Conservation (phyloP, 2,888 invertebrate species). For the Atherix ibis region DNA sequence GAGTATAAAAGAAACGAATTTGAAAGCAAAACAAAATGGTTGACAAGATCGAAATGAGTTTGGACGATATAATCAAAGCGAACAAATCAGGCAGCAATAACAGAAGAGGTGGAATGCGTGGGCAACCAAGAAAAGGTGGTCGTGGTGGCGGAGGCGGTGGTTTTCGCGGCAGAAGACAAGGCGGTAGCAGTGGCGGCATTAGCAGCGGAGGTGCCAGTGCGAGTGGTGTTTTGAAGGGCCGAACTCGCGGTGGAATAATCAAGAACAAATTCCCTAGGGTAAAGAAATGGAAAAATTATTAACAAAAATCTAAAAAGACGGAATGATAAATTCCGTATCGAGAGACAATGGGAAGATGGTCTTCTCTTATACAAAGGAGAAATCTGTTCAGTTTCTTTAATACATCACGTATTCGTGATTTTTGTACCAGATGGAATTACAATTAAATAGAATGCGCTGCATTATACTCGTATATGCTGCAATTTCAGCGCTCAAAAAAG, state of each 20-base stretch:
- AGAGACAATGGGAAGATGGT: too few species aligned
- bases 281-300: conserved; percentile 17
- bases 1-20: too few species aligned
- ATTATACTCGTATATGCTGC: too few species aligned
- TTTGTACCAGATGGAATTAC: too few species aligned
- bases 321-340: conserved; percentile 5
- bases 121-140: conserved; percentile 38
- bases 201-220: conserved; percentile 25
- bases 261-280: conserved; percentile 31
- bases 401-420: too few species aligned
- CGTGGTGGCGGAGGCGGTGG: conserved; percentile 35
- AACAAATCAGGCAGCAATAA: conserved; percentile 51
- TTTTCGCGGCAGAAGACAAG: conserved; percentile 18
- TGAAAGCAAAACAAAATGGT: conserved; percentile 51
- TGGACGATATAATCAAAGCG: conserved; percentile 91
- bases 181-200: conserved; percentile 29
- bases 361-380: too few species aligned
- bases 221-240: conserved; percentile 48
- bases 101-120: conserved; percentile 36
- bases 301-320: conserved; percentile 4
- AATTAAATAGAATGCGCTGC: too few species aligned
- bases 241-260: conserved; percentile 55
- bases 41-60: conserved; percentile 92
- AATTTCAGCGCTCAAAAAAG: too few species aligned
- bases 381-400: too few species aligned